Percentiles rank a stretch among this genome's conserved stretches.
Conservation (phyloP, 1,140 invertebrate species). For the Schlechtendalia chinensis region DNA sequence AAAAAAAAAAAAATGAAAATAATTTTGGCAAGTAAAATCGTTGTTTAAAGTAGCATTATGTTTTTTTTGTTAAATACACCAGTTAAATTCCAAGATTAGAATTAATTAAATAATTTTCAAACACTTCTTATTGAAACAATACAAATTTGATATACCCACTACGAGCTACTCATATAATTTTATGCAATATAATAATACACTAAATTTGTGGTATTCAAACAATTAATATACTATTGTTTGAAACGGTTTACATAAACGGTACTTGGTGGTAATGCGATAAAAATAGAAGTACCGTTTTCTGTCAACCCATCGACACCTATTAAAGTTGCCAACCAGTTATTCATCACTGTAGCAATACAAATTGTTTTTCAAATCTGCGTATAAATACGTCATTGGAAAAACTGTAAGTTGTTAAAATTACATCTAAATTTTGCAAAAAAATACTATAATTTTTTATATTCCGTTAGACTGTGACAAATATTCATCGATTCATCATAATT, state of each 20-base stretch:
- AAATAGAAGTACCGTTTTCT: constrained; percentile 29
- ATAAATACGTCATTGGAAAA: not conserved
- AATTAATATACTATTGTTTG: constrained; percentile 13
- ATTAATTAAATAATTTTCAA: not conserved
- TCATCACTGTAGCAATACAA: not conserved
- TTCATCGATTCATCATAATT: not conserved
- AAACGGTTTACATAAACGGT: not conserved
- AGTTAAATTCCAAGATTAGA: not conserved
- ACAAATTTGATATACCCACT: not conserved
- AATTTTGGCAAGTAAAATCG: too few relatives aligned
- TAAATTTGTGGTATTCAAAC: not conserved
- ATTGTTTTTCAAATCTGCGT: constrained; percentile 3
- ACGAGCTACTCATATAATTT: not conserved
- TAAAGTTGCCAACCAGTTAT: constrained; percentile 5
- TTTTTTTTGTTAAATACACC: too few relatives aligned
- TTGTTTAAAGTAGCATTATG: too few relatives aligned
- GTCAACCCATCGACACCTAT: constrained; percentile 15
- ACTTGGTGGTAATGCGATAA: not conserved
- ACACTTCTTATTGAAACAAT: not conserved
- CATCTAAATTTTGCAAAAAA: not conserved
- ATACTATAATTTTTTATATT: not conserved
- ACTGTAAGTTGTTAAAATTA: not conserved
- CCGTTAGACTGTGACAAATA: too few relatives aligned
- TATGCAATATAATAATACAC: not conserved
- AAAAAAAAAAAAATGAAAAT: too few relatives aligned